These are phyloP conservation scores for Drosophila formosana DNA, from an alignment of 2,888 invertebrate genomes.

Conservation along the genomic window DNA sequence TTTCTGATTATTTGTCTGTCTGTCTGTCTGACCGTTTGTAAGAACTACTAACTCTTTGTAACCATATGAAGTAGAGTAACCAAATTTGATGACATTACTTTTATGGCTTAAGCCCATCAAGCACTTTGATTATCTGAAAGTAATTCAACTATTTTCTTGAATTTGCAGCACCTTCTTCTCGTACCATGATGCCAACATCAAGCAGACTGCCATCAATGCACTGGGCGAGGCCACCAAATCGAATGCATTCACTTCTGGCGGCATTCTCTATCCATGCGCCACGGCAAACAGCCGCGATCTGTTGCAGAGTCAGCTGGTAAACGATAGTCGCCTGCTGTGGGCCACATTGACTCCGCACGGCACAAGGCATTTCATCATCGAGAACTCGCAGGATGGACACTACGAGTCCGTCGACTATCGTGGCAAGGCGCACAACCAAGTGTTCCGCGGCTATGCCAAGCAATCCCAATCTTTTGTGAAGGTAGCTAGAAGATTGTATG, in stretches of 20 bases:
- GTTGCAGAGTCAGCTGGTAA: conserved; percentile 86
- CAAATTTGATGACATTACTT: too few species aligned
- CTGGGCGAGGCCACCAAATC: conserved; percentile 86
- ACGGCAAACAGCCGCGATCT: conserved; percentile 86
- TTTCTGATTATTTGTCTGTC: too few species aligned
- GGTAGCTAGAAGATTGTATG: conserved; percentile 55
- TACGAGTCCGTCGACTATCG: conserved; percentile 89
- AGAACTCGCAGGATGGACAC: conserved; percentile 87
- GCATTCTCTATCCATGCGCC: conserved; percentile 87
- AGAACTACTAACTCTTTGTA: too few species aligned
- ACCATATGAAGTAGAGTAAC: too few species aligned
- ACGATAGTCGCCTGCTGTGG: conserved; percentile 91
- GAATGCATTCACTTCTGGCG: conserved; percentile 86
- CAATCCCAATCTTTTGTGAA: conserved; percentile 81
- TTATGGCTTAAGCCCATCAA: too few species aligned
- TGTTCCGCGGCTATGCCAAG: conserved; percentile 82
- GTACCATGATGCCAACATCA: conserved; percentile 85
- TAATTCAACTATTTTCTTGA: conserved; percentile 38
- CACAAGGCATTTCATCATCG: conserved; percentile 90
- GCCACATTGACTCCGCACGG: conserved; percentile 93
- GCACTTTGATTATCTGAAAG: too few species aligned
- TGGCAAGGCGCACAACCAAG: conserved; percentile 77
- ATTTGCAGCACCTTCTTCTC: conserved; percentile 82
- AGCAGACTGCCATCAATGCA: conserved; percentile 87
- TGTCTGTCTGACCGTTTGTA: too few species aligned